These are phyloP conservation scores for Apotomis turbidana DNA, from an alignment of 2,888 invertebrate genomes.

Conservation along the genomic window DNA sequence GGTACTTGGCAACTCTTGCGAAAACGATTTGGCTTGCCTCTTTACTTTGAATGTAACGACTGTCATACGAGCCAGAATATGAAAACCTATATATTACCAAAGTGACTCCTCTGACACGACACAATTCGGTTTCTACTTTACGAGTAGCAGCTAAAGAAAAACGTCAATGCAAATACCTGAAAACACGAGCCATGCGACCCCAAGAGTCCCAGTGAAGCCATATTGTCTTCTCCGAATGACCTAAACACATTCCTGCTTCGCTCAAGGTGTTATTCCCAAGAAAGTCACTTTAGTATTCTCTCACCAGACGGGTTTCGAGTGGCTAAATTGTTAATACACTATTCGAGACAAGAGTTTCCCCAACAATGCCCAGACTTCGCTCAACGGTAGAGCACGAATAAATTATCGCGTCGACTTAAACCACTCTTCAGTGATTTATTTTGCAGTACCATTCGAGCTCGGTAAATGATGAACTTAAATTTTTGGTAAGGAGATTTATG, in stretches of 20 bases:
- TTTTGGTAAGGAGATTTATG: constrained; percentile 15
- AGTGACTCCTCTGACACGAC: neutral
- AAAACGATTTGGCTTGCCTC: constrained; percentile 28
- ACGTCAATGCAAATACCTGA: neutral
- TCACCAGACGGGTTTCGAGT: constrained; percentile 28
- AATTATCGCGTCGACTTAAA: constrained; percentile 32
- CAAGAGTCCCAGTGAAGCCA: constrained; percentile 2
- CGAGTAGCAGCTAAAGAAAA: neutral
- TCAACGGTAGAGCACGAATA: constrained; percentile 25
- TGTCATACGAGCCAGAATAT: constrained; percentile 14
- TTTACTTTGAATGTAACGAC: constrained; percentile 17
- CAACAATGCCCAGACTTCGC: constrained; percentile 35
- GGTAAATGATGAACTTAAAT: constrained; percentile 23
- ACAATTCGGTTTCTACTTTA: neutral
- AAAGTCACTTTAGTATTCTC: constrained; percentile 31
- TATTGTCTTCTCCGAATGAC: constrained; percentile 14
- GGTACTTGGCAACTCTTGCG: constrained; percentile 25
- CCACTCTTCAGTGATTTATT: constrained; percentile 20
- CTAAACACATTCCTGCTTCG: constrained; percentile 19
- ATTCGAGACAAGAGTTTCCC: constrained; percentile 38
- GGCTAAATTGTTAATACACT: constrained; percentile 38
- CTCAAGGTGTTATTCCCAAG: constrained; percentile 11
- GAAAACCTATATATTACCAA: neutral
- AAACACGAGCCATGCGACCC: neutral
- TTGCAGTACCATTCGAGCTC: constrained; percentile 7